A percentile compares a stretch with the other conserved stretches of the same genome.
These are phyloP conservation scores for Crotalus viridis DNA, from an alignment of 2,113 vertebrate species.

Conservation along the genomic window DNA sequence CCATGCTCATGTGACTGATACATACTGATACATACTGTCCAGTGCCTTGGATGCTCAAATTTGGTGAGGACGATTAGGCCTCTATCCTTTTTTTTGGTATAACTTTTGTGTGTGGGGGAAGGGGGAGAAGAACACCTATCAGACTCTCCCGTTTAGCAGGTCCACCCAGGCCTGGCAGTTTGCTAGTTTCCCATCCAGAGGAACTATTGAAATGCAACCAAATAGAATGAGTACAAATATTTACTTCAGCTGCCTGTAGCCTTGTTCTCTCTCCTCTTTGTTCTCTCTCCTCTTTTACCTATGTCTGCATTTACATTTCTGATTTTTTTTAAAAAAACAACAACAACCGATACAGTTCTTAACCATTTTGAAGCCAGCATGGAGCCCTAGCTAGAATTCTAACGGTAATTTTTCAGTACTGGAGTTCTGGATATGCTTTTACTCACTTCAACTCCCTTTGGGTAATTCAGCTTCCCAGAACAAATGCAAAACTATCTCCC, in stretches of 20 bases:
- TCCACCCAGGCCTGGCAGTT: slow-evolving; percentile 49
- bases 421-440: slow-evolving; percentile 52
- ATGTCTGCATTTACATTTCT: slow-evolving; percentile 69
- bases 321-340: slow-evolving; percentile 31
- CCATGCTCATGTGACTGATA: background rate
- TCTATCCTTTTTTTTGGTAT: slow-evolving; percentile 37
- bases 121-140: background rate
- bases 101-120: background rate
- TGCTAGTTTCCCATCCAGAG: slow-evolving; percentile 64
- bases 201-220: slow-evolving; percentile 16
- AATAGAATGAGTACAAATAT: slow-evolving; percentile 53
- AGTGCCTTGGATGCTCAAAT: slow-evolving; percentile 62
- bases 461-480: slow-evolving; percentile 72
- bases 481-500: slow-evolving; percentile 64
- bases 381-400: slow-evolving; percentile 66
- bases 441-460: background rate
- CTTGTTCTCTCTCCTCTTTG: slow-evolving; percentile 36
- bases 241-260: slow-evolving; percentile 52
- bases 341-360: slow-evolving; percentile 68
- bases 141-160: slow-evolving; percentile 25
- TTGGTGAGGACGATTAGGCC: slow-evolving; percentile 50
- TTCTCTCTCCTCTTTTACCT: slow-evolving; percentile 45
- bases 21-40: slow-evolving; percentile 34
- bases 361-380: slow-evolving; percentile 75
- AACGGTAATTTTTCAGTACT: slow-evolving; percentile 69